Evolutionary conservation across 1,140 invertebrate species (phyloP).

Genomic region (Drosophila murphyi): DNA sequence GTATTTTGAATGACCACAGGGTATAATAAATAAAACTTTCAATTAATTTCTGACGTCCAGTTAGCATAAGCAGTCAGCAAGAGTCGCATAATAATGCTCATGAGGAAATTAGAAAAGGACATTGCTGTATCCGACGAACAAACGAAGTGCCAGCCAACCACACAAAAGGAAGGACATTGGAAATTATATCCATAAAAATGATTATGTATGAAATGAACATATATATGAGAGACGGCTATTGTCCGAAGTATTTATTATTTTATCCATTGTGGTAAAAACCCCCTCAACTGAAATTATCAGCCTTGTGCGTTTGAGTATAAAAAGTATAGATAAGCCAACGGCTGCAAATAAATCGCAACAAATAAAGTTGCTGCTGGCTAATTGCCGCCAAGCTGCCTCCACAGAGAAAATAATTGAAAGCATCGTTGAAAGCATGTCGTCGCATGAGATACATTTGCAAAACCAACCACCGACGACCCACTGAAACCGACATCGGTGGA

Average conservation of each 20-base stretch:
- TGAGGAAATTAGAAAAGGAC: slow-evolving; percentile 79
- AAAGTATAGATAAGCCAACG: slow-evolving; percentile 72
- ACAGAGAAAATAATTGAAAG: slow-evolving; percentile 54
- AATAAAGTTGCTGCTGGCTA: slow-evolving; percentile 70
- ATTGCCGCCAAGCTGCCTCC: slow-evolving; percentile 50
- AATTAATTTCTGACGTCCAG: slow-evolving; percentile 23
- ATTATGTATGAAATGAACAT: slow-evolving; percentile 24
- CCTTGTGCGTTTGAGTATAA: slow-evolving; percentile 70
- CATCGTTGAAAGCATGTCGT: slow-evolving; percentile 51
- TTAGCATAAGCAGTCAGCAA: slow-evolving; percentile 23
- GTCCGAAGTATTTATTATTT: slow-evolving; percentile 62
- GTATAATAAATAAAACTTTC: background rate
- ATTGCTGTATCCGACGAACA: slow-evolving; percentile 75
- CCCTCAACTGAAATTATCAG: slow-evolving; percentile 39
- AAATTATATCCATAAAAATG: slow-evolving; percentile 82
- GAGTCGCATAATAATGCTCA: slow-evolving; percentile 47
- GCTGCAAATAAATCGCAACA: slow-evolving; percentile 77
- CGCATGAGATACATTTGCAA: slow-evolving; percentile 58
- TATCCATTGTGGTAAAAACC: slow-evolving; percentile 24
- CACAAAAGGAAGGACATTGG: slow-evolving; percentile 65
- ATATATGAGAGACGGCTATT: slow-evolving; percentile 20
- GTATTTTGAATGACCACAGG: too few relatives aligned
- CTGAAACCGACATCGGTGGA: background rate
- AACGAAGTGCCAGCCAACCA: slow-evolving; percentile 35
- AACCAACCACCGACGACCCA: slow-evolving; percentile 28